Base-by-base conservation (phyloP, 2,797 vertebrate genomes). In the Acanthis flammea region DNA sequence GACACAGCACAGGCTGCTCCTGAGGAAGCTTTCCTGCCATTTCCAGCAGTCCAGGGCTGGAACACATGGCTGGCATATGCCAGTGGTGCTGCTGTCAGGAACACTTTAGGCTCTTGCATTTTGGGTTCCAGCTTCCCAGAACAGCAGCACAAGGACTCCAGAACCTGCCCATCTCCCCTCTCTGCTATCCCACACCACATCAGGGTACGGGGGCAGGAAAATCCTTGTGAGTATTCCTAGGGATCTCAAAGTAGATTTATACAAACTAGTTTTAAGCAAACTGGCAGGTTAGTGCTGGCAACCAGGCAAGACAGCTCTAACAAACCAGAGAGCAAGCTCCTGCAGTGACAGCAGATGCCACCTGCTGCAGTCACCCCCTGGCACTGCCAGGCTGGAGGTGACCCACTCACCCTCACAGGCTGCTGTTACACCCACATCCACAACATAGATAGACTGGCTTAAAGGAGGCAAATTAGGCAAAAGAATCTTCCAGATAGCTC, bases 401-500 rank as follows among this genome's bases (percentile, higher is more conserved):
- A 87, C 89, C 62, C 62, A 61, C 6, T 45, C 7, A 25, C 18
- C 23, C 17, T 35, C 71, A 37, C 39, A 54, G 54, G 44, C 3
- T 67, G 48, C 58, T 47, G 31, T 6, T 16, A 74, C 0, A 13
- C 8, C 60, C 1, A 0, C 8, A 1, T 9, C 53, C 79, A 93
- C 44, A 31, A 9, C 0, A 54, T 0, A 16, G 19, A 47, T 1
- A 25, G 21, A 66, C 31, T 30, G 47, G 45, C 15, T 41, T 35
- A 41, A 41, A 80, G 39, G 41, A 22, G 24, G 14, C 13, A 74
- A 61, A 19, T 9, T 3, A 58, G 44, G 48, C 62, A n/a, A 54
- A 62, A 30, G 7, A 75, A 17, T 14, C 44, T 76, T 31, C 65
- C 18, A 23, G n/a, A 22, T 47, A 28, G 71, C 54, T 75, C 47